phyloP scores from a whole-genome alignment of 23 tunicate species.

The Ciona savignyi region DNA sequence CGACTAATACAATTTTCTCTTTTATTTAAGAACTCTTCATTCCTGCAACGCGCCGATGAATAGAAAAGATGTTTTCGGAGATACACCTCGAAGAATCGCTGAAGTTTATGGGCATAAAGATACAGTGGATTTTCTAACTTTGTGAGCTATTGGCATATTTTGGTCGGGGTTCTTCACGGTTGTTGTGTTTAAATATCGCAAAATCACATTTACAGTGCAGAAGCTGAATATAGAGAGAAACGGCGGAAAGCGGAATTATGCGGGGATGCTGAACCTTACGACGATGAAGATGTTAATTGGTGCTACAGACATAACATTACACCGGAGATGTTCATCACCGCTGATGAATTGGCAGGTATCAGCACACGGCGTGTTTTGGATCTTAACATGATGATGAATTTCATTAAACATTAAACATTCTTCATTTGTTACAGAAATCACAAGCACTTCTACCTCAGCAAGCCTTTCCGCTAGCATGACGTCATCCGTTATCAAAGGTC shows the following conservation, averaged over 20 bases:
- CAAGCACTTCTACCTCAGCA: constrained; percentile 36
- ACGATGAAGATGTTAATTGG: constrained; percentile 92
- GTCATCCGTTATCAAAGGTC: constrained; percentile 6
- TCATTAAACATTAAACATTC: background rate
- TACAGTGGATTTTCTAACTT: constrained; percentile 41
- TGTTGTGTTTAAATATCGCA: too few relatives aligned
- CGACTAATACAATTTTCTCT: background rate
- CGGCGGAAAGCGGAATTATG: constrained; percentile 55
- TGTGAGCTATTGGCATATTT: too few relatives aligned
- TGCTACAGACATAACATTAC: constrained; percentile 42
- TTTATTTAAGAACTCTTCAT: constrained; percentile 52
- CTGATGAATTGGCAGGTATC: constrained; percentile 68
- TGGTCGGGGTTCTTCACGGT: too few relatives aligned
- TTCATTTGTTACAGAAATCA: constrained; percentile 19
- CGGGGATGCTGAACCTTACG: constrained; percentile 65
- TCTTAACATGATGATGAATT: background rate
- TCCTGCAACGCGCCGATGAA: constrained; percentile 74
- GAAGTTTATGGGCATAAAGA: constrained; percentile 79
- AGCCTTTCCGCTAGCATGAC: constrained; percentile 20
- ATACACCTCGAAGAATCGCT: constrained; percentile 74
- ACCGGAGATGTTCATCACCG: constrained; percentile 60
- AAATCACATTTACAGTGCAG: constrained; percentile 66
- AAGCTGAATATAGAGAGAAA: constrained; percentile 54
- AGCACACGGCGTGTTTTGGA: too few relatives aligned
- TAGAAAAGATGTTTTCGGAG: constrained; percentile 72